Conservation (phyloP, 1,140 invertebrate species). For the Zaprionus vittiger region DNA sequence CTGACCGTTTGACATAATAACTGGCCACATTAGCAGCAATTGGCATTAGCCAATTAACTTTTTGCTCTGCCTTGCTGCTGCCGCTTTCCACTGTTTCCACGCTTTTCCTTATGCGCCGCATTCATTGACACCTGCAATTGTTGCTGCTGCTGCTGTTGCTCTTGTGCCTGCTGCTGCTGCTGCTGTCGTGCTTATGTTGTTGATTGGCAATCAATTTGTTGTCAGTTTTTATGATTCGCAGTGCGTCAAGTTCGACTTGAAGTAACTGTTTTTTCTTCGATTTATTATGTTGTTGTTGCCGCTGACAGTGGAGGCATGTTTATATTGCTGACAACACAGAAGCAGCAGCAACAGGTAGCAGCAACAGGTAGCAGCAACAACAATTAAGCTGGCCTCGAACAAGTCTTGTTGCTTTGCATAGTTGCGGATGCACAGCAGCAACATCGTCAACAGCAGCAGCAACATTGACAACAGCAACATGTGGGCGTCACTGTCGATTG, state of each 20-base stretch:
- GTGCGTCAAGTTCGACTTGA: constrained; percentile 71
- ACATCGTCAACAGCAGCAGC: constrained; percentile 24
- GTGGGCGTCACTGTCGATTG: constrained; percentile 58
- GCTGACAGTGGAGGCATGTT: constrained; percentile 33
- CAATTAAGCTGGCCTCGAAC: constrained; percentile 10
- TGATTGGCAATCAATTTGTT: constrained; percentile 83
- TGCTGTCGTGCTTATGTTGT: constrained; percentile 79
- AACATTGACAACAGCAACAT: constrained; percentile 39
- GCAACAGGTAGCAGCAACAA: constrained; percentile 23
- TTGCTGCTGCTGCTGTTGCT: constrained; percentile 39
- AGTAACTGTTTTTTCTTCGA: constrained; percentile 71
- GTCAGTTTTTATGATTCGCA: constrained; percentile 82
- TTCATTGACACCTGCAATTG: constrained; percentile 81
- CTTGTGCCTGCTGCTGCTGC: constrained; percentile 25
- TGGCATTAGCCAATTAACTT: constrained; percentile 80
- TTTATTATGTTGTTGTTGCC: constrained; percentile 68
- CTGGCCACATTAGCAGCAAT: constrained; percentile 82
- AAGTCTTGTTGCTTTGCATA: constrained; percentile 5
- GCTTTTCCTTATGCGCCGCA: constrained; percentile 79
- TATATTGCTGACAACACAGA: constrained; percentile 48
- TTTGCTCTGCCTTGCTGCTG: constrained; percentile 50
- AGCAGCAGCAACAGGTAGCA: not conserved
- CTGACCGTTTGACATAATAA: constrained; percentile 82
- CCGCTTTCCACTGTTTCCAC: constrained; percentile 53
- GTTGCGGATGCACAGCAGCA: constrained; percentile 23